Base-by-base conservation (phyloP, 2,888 invertebrate genomes). In the Galerucella pusilla region DNA sequence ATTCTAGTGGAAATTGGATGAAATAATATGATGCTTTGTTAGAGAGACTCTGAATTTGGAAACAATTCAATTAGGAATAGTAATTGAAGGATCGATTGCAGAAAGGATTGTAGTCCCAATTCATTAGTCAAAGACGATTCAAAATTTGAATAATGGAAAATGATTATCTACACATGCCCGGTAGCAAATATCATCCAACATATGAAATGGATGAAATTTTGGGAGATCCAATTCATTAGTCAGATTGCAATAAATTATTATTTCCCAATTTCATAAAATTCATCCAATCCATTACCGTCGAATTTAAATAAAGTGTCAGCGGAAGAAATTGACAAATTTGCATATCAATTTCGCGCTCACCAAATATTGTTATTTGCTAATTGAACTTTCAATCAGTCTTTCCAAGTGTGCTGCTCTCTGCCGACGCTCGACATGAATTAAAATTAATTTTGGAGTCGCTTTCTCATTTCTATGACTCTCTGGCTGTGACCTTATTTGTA, bases 361-460 rank as follows among this genome's bases (percentile, higher is more conserved):
- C 75, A 85, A 84, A 85, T 85, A 85, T 85, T 85, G 83, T 85
- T 85, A 84, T 85, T 85, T 82, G 83, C 80, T 82, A 82, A 83
- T 83, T 83, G 81, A 81, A 83, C 78, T 79, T 78, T 80, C 81
- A 80, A 83, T 83, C 82, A 80, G 80, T 75, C 79, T 76, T 73
- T 74, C 71, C 76, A 75, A 80, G 83, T 71, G 75, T 81, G 82
- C 65, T 25, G 57, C 65, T 65, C 77, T 79, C 79, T 77, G 78
- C 75, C 78, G 72, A 25, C 73, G 65, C 73, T 69, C 75, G 81
- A 83, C 82, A 78, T 75, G 84, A 84, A 84, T 84, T 84, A 84
- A 86, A 85, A 85, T 85, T 86, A 86, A 86, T 64, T 85, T 86
- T 85, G 78, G 81, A 80, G 80, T 78, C 75, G 73, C 76, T 74